Percentiles rank a stretch among this genome's conserved stretches.
Evolutionary conservation across 2,888 invertebrate species (phyloP).

Genomic region (Nomada goodeniana): DNA sequence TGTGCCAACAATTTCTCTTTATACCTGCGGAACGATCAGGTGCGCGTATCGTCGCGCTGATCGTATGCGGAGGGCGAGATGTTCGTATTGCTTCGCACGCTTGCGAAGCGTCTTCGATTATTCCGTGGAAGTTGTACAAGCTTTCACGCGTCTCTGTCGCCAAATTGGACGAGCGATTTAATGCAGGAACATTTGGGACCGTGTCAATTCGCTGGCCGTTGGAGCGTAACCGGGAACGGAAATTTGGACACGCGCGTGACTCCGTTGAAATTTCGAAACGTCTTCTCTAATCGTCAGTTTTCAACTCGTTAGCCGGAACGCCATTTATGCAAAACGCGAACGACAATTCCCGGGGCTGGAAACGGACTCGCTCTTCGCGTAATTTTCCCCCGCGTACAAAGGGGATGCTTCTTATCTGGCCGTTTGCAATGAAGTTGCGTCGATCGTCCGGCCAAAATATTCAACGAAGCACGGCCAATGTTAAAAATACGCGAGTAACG

Average conservation of each 20-base stretch:
- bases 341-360: constrained; percentile 58
- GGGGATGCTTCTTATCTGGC: constrained; percentile 46
- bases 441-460: neutral
- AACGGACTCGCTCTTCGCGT: constrained; percentile 43
- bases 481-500: no score
- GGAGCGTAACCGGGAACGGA: constrained; percentile 5
- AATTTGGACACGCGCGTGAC: constrained; percentile 41
- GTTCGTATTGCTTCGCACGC: no score
- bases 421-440: constrained; percentile 29
- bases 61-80: no score
- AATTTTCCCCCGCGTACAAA: constrained; percentile 38
- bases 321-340: constrained; percentile 53
- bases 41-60: neutral
- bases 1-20: constrained; percentile 49
- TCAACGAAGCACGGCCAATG: no score
- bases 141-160: no score
- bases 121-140: no score
- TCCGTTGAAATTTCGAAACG: constrained; percentile 16
- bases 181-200: neutral
- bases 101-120: no score
- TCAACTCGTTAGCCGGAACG: constrained; percentile 57
- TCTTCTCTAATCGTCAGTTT: constrained; percentile 57
- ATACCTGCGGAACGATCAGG: neutral
- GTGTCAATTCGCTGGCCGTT: neutral
- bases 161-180: neutral